A percentile compares a stretch with the other conserved stretches of the same genome.
These are phyloP conservation scores for Nannobrachium achirus DNA, from an alignment of 2,113 vertebrate genomes.

Conservation along the genomic window DNA sequence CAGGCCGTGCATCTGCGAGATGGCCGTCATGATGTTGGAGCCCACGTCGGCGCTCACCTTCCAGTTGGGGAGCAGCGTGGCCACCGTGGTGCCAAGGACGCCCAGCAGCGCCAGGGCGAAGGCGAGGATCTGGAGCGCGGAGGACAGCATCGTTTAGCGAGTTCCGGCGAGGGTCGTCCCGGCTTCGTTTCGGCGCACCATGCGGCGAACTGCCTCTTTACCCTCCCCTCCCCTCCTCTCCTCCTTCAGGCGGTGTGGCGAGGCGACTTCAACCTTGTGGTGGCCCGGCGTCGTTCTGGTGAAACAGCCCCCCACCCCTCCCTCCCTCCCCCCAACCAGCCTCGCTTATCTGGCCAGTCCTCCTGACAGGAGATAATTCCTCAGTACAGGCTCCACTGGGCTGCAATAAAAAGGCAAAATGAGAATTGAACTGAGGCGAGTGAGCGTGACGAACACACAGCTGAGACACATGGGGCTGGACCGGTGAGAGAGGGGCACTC, in stretches of 20 bases:
- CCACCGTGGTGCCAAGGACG: slow-evolving; percentile 82
- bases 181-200: background rate
- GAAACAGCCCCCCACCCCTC: background rate
- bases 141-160: slow-evolving; percentile 80
- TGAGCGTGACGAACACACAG: slow-evolving; percentile 79
- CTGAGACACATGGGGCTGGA: slow-evolving; percentile 55
- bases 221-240: background rate
- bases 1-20: slow-evolving; percentile 90
- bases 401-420: slow-evolving; percentile 68
- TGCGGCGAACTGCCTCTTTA: background rate
- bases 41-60: slow-evolving; percentile 84
- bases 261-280: slow-evolving; percentile 44
- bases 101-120: slow-evolving; percentile 88
- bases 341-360: background rate
- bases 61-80: slow-evolving; percentile 93
- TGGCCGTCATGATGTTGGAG: slow-evolving; percentile 86
- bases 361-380: slow-evolving; percentile 63
- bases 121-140: slow-evolving; percentile 89
- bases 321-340: slow-evolving; percentile 31
- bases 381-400: slow-evolving; percentile 64
- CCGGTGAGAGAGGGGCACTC: slow-evolving; percentile 39
- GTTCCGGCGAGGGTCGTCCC: background rate
- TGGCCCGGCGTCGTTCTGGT: slow-evolving; percentile 16
- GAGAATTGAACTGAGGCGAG: slow-evolving; percentile 66
- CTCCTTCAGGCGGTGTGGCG: background rate